Evolutionary conservation across 2,888 invertebrate genomes (phyloP).

Genomic region (Hirudinaria manillensis): DNA sequence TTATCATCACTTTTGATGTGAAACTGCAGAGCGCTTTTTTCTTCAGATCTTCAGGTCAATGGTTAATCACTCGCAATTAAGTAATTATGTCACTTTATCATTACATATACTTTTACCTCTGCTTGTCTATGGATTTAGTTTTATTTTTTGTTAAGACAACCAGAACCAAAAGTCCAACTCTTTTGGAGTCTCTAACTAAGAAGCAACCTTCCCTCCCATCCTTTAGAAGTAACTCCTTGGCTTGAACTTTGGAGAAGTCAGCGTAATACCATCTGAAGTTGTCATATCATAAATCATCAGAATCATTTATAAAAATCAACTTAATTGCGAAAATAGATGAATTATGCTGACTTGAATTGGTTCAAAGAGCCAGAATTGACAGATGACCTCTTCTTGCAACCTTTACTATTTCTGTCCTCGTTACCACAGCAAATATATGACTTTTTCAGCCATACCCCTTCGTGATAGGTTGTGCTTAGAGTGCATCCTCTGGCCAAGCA

Average conservation of each 20-base stretch:
- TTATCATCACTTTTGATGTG: not conserved
- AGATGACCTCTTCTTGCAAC: not conserved
- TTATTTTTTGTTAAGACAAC: constrained; percentile 6
- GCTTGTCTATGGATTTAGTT: not conserved
- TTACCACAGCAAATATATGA: constrained; percentile 31
- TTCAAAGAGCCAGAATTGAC: too few relatives aligned
- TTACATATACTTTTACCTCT: too few relatives aligned
- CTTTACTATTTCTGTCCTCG: constrained; percentile 29
- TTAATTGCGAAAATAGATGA: too few relatives aligned
- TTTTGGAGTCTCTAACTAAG: constrained; percentile 88
- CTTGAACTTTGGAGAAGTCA: constrained; percentile 85
- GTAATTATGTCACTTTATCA: too few relatives aligned
- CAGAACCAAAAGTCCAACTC: constrained; percentile 55
- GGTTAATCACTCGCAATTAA: too few relatives aligned
- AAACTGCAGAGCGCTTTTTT: not conserved
- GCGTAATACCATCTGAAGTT: constrained; percentile 84
- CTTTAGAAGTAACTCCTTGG: constrained; percentile 80
- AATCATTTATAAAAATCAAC: not conserved
- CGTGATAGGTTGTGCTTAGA: constrained; percentile 2
- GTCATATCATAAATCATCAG: constrained; percentile 41
- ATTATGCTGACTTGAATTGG: too few relatives aligned
- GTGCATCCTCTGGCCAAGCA: not conserved
- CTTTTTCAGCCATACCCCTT: constrained; percentile 10
- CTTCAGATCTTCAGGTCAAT: too few relatives aligned
- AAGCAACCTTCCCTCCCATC: constrained; percentile 93